Evolutionary conservation across 2,888 invertebrate species (phyloP), one percentile per base, ranked within the genome.

Genomic region (Apoda limacodes): DNA sequence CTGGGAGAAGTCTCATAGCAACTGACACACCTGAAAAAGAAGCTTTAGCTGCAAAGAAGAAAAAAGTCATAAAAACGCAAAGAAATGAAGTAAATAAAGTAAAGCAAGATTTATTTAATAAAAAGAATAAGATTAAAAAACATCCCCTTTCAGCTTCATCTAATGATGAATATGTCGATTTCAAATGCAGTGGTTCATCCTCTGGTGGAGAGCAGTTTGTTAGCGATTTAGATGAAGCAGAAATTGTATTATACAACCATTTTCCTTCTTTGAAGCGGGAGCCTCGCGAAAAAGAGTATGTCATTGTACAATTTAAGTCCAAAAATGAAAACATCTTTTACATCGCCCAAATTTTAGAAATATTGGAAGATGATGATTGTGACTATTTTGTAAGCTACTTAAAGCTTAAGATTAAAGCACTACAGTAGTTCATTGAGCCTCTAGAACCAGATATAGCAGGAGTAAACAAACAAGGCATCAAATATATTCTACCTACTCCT

Each of bases 11-110:
- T 25, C 24, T 34, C 12, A 30, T 39, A n/a, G 36, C 41, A n/a
- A 39, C 41, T 6, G 41, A 39, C 26, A 41, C 41, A 15, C 38
- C 41, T 9, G 34, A 39, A 22, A 36, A 39, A 30, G 15, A 26
- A 9, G 12, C n/a, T n/a, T n/a, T n/a, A n/a, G n/a, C n/a, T n/a
- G n/a, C n/a, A n/a, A n/a, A n/a, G n/a, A n/a, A n/a, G n/a, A n/a
- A n/a, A n/a, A n/a, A n/a, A n/a, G n/a, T n/a, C n/a, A n/a, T n/a
- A n/a, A n/a, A n/a, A n/a, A n/a, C n/a, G n/a, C n/a, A n/a, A n/a
- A n/a, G n/a, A n/a, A n/a, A n/a, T n/a, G n/a, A n/a, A n/a, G n/a
- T n/a, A n/a, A n/a, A n/a, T n/a, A n/a, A n/a, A n/a, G n/a, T n/a
- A n/a, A n/a, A n/a, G n/a, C n/a, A n/a, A n/a, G n/a, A n/a, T n/a